A percentile compares a stretch with the other conserved stretches of the same genome.
These are phyloP conservation scores for Apodemus sylvaticus DNA, from an alignment of 2,113 vertebrate species.

Conservation along the genomic window DNA sequence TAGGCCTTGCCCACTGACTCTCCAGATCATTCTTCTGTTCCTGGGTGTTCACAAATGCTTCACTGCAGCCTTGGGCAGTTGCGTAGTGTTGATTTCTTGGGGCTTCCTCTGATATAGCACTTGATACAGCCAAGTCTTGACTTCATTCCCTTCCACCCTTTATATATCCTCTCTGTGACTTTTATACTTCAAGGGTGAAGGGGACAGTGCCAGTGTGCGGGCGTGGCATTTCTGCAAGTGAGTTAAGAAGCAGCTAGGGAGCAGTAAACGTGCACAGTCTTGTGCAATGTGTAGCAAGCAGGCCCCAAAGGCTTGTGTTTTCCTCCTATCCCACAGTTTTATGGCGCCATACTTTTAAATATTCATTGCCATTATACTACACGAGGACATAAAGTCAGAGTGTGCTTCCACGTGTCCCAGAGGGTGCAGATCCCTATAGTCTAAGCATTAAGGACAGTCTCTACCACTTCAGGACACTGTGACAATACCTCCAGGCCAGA, in stretches of 20 bases:
- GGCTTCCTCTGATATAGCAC: fast-evolving
- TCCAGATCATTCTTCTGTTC: not conserved
- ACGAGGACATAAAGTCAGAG: slow-evolving; percentile 48
- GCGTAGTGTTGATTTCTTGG: fast-evolving
- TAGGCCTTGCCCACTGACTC: fast-evolving
- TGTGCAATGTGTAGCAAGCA: not conserved
- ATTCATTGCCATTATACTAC: slow-evolving; percentile 56
- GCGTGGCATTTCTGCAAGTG: slow-evolving; percentile 38
- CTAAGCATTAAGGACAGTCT: not conserved
- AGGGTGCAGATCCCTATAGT: not conserved
- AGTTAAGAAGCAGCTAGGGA: slow-evolving; percentile 26
- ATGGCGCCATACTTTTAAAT: slow-evolving; percentile 69
- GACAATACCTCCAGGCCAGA: not conserved
- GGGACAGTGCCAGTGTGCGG: not conserved
- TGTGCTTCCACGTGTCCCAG: not conserved
- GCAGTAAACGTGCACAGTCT: not conserved
- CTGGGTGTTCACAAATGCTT: fast-evolving
- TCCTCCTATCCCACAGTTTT: slow-evolving; percentile 50
- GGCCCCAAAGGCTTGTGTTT: slow-evolving; percentile 4
- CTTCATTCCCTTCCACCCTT: not conserved
- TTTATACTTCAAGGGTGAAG: slow-evolving; percentile 50
- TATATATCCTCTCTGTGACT: not conserved
- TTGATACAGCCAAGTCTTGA: fast-evolving
- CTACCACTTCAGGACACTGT: too few species aligned
- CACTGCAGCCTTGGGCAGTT: fast-evolving